These are phyloP conservation scores for Sycobia sp. DNA, from an alignment of 1,140 invertebrate genomes.

Conservation along the genomic window DNA sequence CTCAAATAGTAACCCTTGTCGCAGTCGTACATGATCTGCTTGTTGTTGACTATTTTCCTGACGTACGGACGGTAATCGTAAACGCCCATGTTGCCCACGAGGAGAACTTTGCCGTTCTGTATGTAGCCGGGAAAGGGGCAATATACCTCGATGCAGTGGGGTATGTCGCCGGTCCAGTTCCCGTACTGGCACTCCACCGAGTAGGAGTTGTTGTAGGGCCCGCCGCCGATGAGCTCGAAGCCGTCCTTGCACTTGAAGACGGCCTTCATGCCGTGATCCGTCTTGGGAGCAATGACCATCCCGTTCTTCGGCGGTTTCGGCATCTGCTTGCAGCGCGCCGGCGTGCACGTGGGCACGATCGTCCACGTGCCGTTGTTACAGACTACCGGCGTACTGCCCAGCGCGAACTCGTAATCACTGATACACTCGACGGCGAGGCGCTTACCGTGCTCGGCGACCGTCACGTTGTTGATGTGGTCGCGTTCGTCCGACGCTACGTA, in stretches of 20 bases:
- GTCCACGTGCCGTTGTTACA: slow-evolving; percentile 98
- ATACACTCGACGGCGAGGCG: slow-evolving; percentile 85
- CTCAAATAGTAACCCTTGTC: slow-evolving; percentile 86
- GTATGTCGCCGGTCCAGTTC: slow-evolving; percentile 87
- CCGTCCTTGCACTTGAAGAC: slow-evolving; percentile 92
- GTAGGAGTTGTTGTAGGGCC: slow-evolving; percentile 60
- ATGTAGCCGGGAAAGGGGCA: slow-evolving; percentile 93
- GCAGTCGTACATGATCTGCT: slow-evolving; percentile 96
- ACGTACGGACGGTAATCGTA: slow-evolving; percentile 98
- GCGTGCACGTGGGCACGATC: slow-evolving; percentile 87
- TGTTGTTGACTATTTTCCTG: slow-evolving; percentile 86
- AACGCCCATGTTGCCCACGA: slow-evolving; percentile 96
- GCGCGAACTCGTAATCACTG: slow-evolving; percentile 83
- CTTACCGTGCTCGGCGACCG: slow-evolving; percentile 83
- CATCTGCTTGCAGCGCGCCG: slow-evolving; percentile 86
- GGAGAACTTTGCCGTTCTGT: slow-evolving; percentile 86
- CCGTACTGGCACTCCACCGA: slow-evolving; percentile 88
- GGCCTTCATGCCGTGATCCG: slow-evolving; percentile 92
- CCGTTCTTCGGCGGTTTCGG: slow-evolving; percentile 87
- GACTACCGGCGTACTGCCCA: slow-evolving; percentile 73
- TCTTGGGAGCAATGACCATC: slow-evolving; percentile 94
- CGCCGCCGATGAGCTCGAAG: slow-evolving; percentile 73
- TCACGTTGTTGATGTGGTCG: slow-evolving; percentile 58
- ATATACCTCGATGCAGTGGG: slow-evolving; percentile 87
- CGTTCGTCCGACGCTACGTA: slow-evolving; percentile 58